Base-by-base conservation (phyloP, 2,113 vertebrate genomes). In the Odontesthes bonariensis region DNA sequence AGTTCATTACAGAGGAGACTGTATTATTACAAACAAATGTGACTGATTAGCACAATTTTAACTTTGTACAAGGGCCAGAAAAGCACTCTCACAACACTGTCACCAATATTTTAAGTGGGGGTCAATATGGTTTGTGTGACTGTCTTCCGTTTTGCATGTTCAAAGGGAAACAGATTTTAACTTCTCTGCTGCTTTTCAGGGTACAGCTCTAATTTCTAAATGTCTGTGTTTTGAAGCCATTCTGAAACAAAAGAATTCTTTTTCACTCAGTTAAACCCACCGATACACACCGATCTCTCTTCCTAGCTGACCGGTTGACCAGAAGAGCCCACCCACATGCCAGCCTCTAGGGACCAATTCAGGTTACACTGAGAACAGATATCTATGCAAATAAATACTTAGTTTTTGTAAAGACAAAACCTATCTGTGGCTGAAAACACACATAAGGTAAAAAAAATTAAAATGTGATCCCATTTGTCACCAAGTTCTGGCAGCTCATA, bases 81-180 rank as follows among this genome's bases (percentile, higher is more conserved):
- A 53, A 55, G 77, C 55, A 61, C 51, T 65, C 76, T 75, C 76
- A 70, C 59, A 69, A 55, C 44, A 6, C 19, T 80, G 82, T 89
- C 83, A 71, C 54, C 88, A 78, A 73, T 83, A 84, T 89, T 88
- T 88, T 89, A 80, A 82, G 60, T 64, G 47, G 35, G 46, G 63
- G 38, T 67, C 44, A n/a, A 33, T 64, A 32, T 63, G 51, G 60
- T 66, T 47, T 59, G 44, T 71, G 47, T 16, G 35, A 38, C 35
- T 38, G 40, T 46, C 16, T 20, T 35, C 33, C 32, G n/a, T 12
- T 77, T 32, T 71, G 31, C 46, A 59, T 75, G 46, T 65, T 69
- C 49, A 69, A 42, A 46, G 46, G 46, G 19, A 49, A 19, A 49
- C 46, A 19, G 6, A 19, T 49, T 49, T 49, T 49, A 19, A 19